Base-by-base conservation (phyloP, 1,140 invertebrate genomes). In the Trichonephila inaurata region DNA sequence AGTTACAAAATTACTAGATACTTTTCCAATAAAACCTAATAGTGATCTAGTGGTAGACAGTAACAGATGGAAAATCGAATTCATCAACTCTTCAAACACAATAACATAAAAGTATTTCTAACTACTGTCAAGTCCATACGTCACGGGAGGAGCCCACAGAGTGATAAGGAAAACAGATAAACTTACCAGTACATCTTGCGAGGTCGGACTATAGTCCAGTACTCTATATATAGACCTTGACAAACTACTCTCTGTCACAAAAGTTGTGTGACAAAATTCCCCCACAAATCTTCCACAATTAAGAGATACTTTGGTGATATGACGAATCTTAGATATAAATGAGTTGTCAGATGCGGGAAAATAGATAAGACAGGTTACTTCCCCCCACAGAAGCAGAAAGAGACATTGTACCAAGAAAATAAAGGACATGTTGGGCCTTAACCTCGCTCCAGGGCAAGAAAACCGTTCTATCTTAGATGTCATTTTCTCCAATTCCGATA, bases 401-500 rank as follows among this genome's bases (percentile, higher is more conserved):
- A 92, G 82, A 85, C 81, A 92, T 85, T 81, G 61, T 62, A 33
- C 28, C 72, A 62, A 82, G 77, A 81, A 81, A 82, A 81, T 61
- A 24, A 40, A 28, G 51, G 81, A 85, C 60, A 81, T 81, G 28
- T 62, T 40, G 81, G 60, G 40, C 44, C 51, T 60, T 51, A 60
- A 44, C 62, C 85, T 51, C 24, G 82, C 83, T 60, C 58, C 21
- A 77, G 64, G 91, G 28, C 64, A 87, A 87, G 83, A 64, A 92
- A 92, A 92, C 28, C 82, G 24, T 62, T 92, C 64, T 87, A 92
- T 92, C 64, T 61, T 87, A 24, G 82, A 72, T 51, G 83, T 87
- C 83, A 92, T 92, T 92, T 92, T 77, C 62, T 60, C 64, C 66
- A 51, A 28, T 92, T 77, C 60, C 82, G 64, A 87, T 87, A 77